Base-by-base conservation (phyloP, 2,888 invertebrate species). In the Phasia obesa region DNA sequence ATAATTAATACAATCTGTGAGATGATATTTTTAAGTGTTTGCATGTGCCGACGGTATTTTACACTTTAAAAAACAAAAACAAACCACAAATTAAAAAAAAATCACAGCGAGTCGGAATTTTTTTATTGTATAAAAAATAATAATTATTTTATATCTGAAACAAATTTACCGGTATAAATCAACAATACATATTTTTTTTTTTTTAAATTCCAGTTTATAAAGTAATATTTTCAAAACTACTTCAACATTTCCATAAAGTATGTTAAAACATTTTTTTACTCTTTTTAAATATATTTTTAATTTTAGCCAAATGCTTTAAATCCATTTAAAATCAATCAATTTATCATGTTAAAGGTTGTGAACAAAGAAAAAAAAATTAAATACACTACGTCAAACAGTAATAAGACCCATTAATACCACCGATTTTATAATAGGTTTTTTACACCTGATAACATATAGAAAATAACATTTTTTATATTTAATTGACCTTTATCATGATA, bases 161-260 rank as follows among this genome's bases (percentile, higher is more conserved):
- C 4, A 23, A 38, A 71, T 4, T 44, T n/a, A 31, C n/a, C n/a
- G n/a, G n/a, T n/a, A n/a, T n/a, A n/a, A n/a, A n/a, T n/a, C n/a
- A n/a, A n/a, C n/a, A n/a, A n/a, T 0, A 57, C 13, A 31, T 31
- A 23, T 42, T 23, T 38, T 23, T 47, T 31, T 27, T 49, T n/a
- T 69, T 51, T 70, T 35, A 47, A 60, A 70, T 70, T 77, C 23
- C 53, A 62, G 62, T 70, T 44, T 47, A 51, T 35, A 49, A 51
- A 17, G 49, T 38, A 60, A 69, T 44, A 70, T 60, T 55, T 69
- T 53, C n/a, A 62, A 60, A 60, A 77, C 62, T 44, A 55, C 60
- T 77, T 78, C 77, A 70, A 70, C 77, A 70, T 64, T 78, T 78
- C 55, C 76, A 77, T 44, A 70, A 47, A 70, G 77, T 70, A 55